Evolutionary conservation across 2,113 vertebrate species (phyloP).

Genomic region (Alligator sinensis): DNA sequence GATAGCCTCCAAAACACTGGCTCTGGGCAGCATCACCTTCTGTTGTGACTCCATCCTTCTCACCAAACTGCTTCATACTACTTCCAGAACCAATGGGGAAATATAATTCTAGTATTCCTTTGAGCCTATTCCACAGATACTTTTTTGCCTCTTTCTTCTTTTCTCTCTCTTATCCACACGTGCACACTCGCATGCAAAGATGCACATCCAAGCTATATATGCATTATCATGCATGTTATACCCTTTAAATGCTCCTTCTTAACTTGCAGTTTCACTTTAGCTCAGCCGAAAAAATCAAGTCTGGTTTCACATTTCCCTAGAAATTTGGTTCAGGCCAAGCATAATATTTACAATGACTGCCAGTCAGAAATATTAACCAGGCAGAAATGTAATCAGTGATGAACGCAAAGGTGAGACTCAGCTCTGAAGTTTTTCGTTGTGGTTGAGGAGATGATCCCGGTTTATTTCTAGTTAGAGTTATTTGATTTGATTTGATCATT

Average conservation of each 20-base stretch:
- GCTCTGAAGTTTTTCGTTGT: neutral
- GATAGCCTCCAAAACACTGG: too few relatives aligned
- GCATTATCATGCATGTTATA: neutral
- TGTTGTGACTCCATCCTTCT: too few relatives aligned
- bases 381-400: neutral
- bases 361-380: neutral
- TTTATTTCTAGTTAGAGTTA: slow-evolving; percentile 3
- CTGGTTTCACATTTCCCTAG: neutral
- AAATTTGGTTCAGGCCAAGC: neutral
- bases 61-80: too few relatives aligned
- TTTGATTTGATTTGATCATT: neutral
- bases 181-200: neutral
- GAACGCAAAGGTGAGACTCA: neutral
- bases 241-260: neutral
- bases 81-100: too few relatives aligned
- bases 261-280: neutral
- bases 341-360: neutral
- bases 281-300: neutral
- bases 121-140: too few relatives aligned
- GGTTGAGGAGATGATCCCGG: neutral
- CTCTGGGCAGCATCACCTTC: too few relatives aligned
- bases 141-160: too few relatives aligned
- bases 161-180: too few relatives aligned
- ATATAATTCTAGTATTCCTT: too few relatives aligned
- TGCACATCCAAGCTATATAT: neutral